These are phyloP conservation scores for Monochamus alternatus DNA, from an alignment of 2,888 invertebrate species.

Conservation along the genomic window DNA sequence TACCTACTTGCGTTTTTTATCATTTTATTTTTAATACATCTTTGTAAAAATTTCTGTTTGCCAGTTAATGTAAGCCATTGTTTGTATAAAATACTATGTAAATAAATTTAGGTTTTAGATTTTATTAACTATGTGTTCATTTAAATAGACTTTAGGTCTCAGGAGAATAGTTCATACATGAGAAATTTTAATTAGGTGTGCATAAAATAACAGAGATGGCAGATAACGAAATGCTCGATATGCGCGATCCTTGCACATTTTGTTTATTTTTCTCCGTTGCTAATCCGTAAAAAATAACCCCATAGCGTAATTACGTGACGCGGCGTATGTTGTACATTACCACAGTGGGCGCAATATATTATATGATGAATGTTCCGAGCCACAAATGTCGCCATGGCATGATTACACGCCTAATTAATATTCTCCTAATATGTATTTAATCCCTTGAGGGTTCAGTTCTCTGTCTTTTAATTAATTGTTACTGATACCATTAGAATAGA, in stretches of 20 bases:
- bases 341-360: constrained; percentile 38
- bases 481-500: not conserved
- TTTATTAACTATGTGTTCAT: too few relatives aligned
- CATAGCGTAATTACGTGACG: constrained; percentile 25
- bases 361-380: constrained; percentile 41
- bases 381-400: constrained; percentile 63
- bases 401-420: constrained; percentile 65
- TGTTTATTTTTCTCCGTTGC: constrained; percentile 18
- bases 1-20: too few relatives aligned
- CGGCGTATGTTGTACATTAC: constrained; percentile 22
- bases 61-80: too few relatives aligned
- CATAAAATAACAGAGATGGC: not conserved
- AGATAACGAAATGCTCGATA: not conserved
- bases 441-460: constrained; percentile 60
- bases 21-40: too few relatives aligned
- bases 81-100: too few relatives aligned
- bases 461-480: constrained; percentile 60
- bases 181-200: too few relatives aligned
- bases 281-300: constrained; percentile 36
- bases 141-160: too few relatives aligned
- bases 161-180: too few relatives aligned
- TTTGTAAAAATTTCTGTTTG: too few relatives aligned
- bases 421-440: constrained; percentile 66
- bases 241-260: constrained; percentile 2
- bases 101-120: too few relatives aligned